These are phyloP conservation scores for Steinernema carpocapsae DNA, from an alignment of 2,888 invertebrate genomes.

Conservation along the genomic window DNA sequence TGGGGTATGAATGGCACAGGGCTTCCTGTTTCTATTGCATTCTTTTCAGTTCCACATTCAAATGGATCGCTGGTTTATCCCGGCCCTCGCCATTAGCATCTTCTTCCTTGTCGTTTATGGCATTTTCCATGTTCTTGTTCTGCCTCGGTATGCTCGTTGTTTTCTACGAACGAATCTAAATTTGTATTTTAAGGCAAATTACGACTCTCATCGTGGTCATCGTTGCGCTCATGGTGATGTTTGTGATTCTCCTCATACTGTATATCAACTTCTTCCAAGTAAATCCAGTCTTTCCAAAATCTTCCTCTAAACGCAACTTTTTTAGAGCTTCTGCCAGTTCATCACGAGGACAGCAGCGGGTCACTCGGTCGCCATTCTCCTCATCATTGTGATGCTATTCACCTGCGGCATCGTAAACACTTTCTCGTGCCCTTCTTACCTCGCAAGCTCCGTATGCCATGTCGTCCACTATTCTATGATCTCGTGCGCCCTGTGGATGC, in stretches of 20 bases:
- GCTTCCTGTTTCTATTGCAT: not conserved
- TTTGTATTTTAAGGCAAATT: conserved; percentile 51
- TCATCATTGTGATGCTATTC: conserved; percentile 61
- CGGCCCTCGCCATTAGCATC: conserved; percentile 64
- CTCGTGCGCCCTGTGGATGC: conserved; percentile 65
- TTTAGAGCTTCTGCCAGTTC: conserved; percentile 67
- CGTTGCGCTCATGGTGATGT: conserved; percentile 60
- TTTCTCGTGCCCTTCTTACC: conserved; percentile 56
- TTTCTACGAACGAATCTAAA: not conserved
- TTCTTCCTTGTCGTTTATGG: conserved; percentile 66
- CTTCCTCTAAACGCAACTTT: no score
- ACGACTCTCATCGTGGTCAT: conserved; percentile 59
- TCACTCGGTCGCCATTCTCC: conserved; percentile 62
- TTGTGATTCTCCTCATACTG: conserved; percentile 63
- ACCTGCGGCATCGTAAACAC: conserved; percentile 67
- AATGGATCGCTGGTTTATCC: conserved; percentile 67
- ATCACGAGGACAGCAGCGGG: conserved; percentile 65
- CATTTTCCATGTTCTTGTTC: conserved; percentile 50
- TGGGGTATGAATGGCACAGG: conserved; percentile 38
- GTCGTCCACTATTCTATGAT: conserved; percentile 60
- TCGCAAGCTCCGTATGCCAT: conserved; percentile 46
- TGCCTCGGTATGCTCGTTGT: conserved; percentile 42
- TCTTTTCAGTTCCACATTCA: conserved; percentile 59
- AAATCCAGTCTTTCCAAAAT: conserved; percentile 27
- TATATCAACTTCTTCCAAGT: conserved; percentile 67